These are phyloP conservation scores for Cephus spinipes DNA, from an alignment of 2,888 invertebrate species.

Conservation along the genomic window DNA sequence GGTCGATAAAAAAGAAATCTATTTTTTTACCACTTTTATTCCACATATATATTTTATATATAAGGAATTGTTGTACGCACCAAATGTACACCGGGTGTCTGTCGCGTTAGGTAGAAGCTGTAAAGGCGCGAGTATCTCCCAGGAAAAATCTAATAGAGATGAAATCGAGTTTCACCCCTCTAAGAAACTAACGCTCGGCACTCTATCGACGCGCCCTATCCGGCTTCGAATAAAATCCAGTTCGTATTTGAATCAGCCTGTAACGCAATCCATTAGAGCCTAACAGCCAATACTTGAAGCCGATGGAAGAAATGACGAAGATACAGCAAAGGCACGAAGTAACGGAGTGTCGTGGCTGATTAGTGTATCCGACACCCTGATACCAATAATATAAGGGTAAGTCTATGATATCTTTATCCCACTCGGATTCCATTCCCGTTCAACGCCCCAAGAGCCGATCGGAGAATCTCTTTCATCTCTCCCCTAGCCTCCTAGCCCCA, in stretches of 20 bases:
- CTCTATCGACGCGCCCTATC: conserved; percentile 37
- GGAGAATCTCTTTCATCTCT: conserved; percentile 48
- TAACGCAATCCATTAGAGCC: conserved; percentile 65
- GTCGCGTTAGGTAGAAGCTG: not conserved
- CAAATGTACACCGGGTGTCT: not conserved
- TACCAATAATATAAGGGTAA: not conserved
- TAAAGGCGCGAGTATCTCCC: conserved; percentile 1
- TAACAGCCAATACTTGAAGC: conserved; percentile 62
- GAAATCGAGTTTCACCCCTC: conserved; percentile 59
- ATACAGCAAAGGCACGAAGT: conserved; percentile 17
- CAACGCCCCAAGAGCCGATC: conserved; percentile 33
- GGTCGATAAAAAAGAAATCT: too few relatives aligned
- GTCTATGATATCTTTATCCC: conserved; percentile 32
- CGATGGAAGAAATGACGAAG: conserved; percentile 25
- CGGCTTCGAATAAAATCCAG: conserved; percentile 58
- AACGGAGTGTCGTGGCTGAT: conserved; percentile 51
- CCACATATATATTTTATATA: too few relatives aligned
- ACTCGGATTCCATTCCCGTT: conserved; percentile 14
- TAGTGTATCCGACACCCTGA: conserved; percentile 37
- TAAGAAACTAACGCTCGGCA: conserved; percentile 44
- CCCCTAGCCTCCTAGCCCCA: conserved; percentile 17
- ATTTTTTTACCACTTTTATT: too few relatives aligned
- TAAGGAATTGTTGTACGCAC: too few relatives aligned
- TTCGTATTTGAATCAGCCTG: conserved; percentile 65
- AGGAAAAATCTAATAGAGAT: conserved; percentile 64